Conservation (phyloP, 2,113 vertebrate species). For the Propithecus coquereli region DNA sequence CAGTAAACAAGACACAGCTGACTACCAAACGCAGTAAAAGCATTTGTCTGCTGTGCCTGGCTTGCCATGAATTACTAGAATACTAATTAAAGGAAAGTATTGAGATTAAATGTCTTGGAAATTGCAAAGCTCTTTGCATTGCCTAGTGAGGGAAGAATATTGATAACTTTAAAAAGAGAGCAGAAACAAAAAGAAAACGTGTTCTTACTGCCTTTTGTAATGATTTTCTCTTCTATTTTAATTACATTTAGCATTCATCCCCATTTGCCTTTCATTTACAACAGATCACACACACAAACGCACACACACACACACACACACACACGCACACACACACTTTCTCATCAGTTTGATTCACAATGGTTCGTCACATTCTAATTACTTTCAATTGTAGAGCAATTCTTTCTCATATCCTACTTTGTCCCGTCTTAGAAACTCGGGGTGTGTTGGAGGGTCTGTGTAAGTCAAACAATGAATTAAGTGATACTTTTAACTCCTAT, state of each 20-base stretch:
- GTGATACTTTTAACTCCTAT: neutral
- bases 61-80: slow-evolving; percentile 49
- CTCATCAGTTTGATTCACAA: neutral
- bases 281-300: neutral
- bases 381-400: neutral
- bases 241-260: neutral
- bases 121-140: neutral
- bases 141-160: neutral
- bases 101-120: slow-evolving; percentile 20
- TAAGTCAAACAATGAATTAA: neutral
- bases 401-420: neutral
- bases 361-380: neutral
- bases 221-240: neutral
- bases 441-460: neutral
- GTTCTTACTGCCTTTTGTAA: neutral
- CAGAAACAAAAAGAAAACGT: neutral
- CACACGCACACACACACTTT: too few species aligned
- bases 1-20: slow-evolving; percentile 18
- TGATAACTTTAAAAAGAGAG: neutral
- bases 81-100: slow-evolving; percentile 29
- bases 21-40: neutral
- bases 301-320: neutral
- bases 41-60: neutral
- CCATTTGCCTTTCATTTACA: neutral
- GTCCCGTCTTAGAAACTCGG: neutral